Percentiles rank a stretch among this genome's conserved stretches.
Evolutionary conservation across 2,797 vertebrate species (phyloP).

Genomic region (Ciconia nigra): DNA sequence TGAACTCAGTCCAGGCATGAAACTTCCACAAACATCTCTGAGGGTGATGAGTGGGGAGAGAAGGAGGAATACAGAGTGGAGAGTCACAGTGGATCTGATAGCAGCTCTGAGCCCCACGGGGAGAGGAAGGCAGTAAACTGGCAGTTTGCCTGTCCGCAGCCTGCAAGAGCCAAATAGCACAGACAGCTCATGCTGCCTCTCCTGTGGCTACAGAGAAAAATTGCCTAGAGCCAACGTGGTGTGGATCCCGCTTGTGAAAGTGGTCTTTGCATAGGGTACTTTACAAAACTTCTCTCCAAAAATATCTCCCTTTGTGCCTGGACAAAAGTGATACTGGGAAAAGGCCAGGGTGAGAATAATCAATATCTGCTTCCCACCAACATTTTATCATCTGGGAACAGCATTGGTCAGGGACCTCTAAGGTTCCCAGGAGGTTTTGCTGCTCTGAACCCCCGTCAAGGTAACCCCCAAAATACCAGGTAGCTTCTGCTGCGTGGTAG

Average conservation of each 20-base stretch:
- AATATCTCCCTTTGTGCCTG: background rate
- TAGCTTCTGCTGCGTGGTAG: background rate
- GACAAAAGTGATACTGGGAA: no score
- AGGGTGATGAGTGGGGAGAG: background rate
- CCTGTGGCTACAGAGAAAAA: background rate
- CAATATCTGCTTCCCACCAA: background rate
- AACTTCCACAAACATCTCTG: background rate
- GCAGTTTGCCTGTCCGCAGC: background rate
- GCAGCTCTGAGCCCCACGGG: background rate
- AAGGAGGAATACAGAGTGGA: background rate
- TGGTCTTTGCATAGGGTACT: background rate
- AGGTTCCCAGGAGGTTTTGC: background rate
- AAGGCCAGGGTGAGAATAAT: background rate
- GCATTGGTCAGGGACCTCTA: background rate
- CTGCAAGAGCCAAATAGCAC: background rate
- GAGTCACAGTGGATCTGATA: background rate
- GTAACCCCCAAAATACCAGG: background rate
- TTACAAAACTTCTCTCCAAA: background rate
- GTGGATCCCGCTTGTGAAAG: background rate
- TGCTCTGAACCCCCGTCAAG: background rate
- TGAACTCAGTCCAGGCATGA: background rate
- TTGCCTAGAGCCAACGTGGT: accelerated
- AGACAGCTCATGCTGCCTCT: background rate
- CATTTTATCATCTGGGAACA: background rate
- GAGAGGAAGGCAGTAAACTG: background rate